Base-by-base conservation (phyloP, 1,140 invertebrate genomes). In the Bradysia coprophila region DNA sequence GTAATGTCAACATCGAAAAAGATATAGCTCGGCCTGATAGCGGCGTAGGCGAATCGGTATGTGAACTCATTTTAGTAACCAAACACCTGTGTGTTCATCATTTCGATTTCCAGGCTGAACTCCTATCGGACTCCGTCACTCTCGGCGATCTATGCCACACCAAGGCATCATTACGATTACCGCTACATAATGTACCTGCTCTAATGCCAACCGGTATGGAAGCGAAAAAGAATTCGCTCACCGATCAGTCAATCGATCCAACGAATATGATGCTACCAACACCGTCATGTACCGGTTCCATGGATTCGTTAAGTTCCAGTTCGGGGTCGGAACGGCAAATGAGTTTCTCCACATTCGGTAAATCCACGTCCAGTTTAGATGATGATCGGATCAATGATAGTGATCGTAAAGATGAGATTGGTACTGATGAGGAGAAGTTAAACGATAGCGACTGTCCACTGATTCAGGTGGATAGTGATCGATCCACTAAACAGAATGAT, bases 281-380 rank as follows among this genome's bases (percentile, higher is more conserved):
- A 2, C 32, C 40, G n/a, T 45, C 42, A 13, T 43, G 36, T 13
- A 43, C 43, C 24, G 43, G 43, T 19, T 45, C 43, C 13, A 45
- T 45, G 31, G 43, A 45, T 38, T 45, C 43, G 6, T 9, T 45
- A 10, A 41, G 32, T 24, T 41, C 39, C 2, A 23, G 23, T 38
- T 33, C 28, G 11, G 21, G 37, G 11, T 37, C 33, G 4, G 15
- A 31, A 8, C 8, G 31, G 2, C 34, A 38, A 18, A 8, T 38
- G 16, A 37, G 31, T 37, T 43, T 43, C 31, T 24, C 42, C 5
- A 43, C 42, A 19, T 43, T 43, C 31, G 43, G 43, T 2, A 44
- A 43, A 43, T 11, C 11, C 32, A 34, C 34, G 15, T 22, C 3
- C 10, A 41, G 8, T 31, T 15, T 19, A 9, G 19, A 21, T 20